Percentiles rank a stretch among this genome's conserved stretches.
Conservation (phyloP, 2,797 vertebrate genomes). For the Tapirus indicus region DNA sequence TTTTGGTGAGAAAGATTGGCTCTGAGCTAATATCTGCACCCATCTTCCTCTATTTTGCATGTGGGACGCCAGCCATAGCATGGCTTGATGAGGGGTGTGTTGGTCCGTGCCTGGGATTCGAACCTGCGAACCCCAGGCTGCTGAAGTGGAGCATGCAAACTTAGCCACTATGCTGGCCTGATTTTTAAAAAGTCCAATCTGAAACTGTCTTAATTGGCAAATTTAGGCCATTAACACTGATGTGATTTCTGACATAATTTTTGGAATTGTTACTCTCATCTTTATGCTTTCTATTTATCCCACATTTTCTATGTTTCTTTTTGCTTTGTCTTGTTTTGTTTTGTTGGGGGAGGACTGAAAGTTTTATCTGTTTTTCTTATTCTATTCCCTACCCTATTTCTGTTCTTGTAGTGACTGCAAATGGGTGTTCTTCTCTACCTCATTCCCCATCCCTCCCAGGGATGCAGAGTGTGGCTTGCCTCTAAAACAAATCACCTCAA, state of each 20-base stretch:
- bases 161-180: no score
- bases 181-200: neutral
- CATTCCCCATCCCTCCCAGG: no score
- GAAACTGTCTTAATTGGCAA: neutral
- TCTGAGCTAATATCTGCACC: no score
- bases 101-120: no score
- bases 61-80: no score
- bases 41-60: no score
- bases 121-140: no score
- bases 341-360: neutral
- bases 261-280: neutral
- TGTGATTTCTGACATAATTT: neutral
- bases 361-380: neutral
- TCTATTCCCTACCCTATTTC: neutral
- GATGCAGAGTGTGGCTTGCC: neutral
- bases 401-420: neutral
- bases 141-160: no score
- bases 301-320: neutral
- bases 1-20: no score
- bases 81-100: no score
- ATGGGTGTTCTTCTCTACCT: neutral
- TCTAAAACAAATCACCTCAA: neutral
- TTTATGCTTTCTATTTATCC: neutral
- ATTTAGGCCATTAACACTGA: neutral
- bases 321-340: neutral